phyloP scores from a whole-genome alignment of 2,888 invertebrate genomes.

The Sarcophaga subvicina region DNA sequence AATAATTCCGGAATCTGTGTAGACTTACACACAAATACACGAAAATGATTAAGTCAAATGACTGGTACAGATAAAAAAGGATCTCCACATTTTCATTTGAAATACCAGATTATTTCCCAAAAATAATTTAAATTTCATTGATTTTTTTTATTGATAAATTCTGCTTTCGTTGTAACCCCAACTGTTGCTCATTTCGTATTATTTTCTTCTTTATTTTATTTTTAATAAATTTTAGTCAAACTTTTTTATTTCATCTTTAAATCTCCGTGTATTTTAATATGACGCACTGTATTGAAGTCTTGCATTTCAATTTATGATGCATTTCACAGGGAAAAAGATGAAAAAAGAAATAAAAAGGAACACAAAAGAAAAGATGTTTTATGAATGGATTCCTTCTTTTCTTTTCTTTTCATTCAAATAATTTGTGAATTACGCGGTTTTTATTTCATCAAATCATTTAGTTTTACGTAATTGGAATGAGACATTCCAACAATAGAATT shows the following conservation, averaged over 20 bases:
- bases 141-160: too few relatives aligned
- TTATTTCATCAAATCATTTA: constrained; percentile 65
- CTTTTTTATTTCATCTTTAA: too few relatives aligned
- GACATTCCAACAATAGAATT: constrained; percentile 52
- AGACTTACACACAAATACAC: too few relatives aligned
- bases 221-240: background rate
- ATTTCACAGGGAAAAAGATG: constrained; percentile 13
- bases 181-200: background rate
- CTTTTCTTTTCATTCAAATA: constrained; percentile 20
- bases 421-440: constrained; percentile 66
- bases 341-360: constrained; percentile 11
- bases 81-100: too few relatives aligned
- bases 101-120: too few relatives aligned
- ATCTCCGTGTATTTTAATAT: too few relatives aligned
- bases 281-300: background rate
- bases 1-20: too few relatives aligned
- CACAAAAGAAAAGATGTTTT: constrained; percentile 55
- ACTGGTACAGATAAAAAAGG: too few relatives aligned
- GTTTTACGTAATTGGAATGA: constrained; percentile 58
- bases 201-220: background rate
- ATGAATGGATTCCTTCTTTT: constrained; percentile 60
- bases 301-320: constrained; percentile 28
- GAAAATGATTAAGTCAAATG: too few relatives aligned
- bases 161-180: background rate
- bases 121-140: too few relatives aligned